Evolutionary conservation across 2,113 vertebrate species (phyloP).

Genomic region (human (Homo sapiens)): GRCh38 chr14:29796001-29796500

Average conservation of each 20-base stretch:
- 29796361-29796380: constrained; percentile 3
- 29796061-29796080: constrained; percentile 53
- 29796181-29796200: constrained; percentile 67
- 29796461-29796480: background rate
- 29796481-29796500: constrained; percentile 41
- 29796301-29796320: constrained; percentile 65
- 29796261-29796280: constrained; percentile 58
- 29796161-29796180: constrained; percentile 76
- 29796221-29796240: constrained; percentile 65
- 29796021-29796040: constrained; percentile 60
- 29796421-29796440: constrained; percentile 26
- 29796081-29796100: constrained; percentile 63
- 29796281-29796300: constrained; percentile 47
- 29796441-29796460: constrained; percentile 42
- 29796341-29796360: constrained; percentile 32
- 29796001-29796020: constrained; percentile 30
- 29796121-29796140: constrained; percentile 64
- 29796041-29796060: constrained; percentile 24
- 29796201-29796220: constrained; percentile 59
- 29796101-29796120: constrained; percentile 52
- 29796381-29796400: constrained; percentile 22
- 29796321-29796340: constrained; percentile 55
- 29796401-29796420: constrained; percentile 19
- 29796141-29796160: constrained; percentile 74
- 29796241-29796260: constrained; percentile 55